Evolutionary conservation across 2,113 vertebrate species (phyloP), one percentile per base, ranked within the genome.

Genomic region (Corvus cornix): DNA sequence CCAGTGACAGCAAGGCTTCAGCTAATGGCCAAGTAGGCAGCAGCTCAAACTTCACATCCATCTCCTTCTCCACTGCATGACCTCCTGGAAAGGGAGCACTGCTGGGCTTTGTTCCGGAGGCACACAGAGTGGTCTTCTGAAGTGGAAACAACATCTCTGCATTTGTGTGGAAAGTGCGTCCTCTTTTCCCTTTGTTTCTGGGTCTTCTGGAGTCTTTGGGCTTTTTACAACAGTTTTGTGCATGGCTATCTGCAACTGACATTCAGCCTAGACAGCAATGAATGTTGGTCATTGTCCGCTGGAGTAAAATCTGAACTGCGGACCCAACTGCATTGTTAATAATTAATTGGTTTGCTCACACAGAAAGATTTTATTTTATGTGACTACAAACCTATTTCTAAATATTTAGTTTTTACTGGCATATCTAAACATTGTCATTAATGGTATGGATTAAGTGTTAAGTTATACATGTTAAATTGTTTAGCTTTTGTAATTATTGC

Each of bases 81-180:
- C 7, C 39, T 68, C 16, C 44, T 58, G 58, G 10, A 0, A 1
- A 37, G 33, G 43, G 4, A 37, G 7, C 7, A 21, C 27, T 0
- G 0, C 20, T 60, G 39, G 46, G 6, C 27, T 41, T 20, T 0
- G 0, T 37, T 35, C 13, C 1, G 0, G 27, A 49, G 31, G 3
- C 27, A 41, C 19, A 4, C 1, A 9, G 24, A 6, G 8, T n/a
- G 39, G 15, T 23, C 28, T 73, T 43, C 28, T 63, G 30, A 66
- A 39, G 63, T 19, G 21, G 63, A 27, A 77, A 33, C 0, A 1
- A 19, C 27, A 69, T 33, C 27, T 30, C 46, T 27, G 12, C 18
- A 18, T 77, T 33, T 69, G 27, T 39, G 27, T 69, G 46, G 52
- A 39, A 46, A 60, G 18, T 5, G 21, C 0, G 0, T 12, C 7